Percentiles rank a stretch among this genome's conserved stretches.
Conservation (phyloP, 1,140 invertebrate genomes). For the Druon quercuslanigerum region DNA sequence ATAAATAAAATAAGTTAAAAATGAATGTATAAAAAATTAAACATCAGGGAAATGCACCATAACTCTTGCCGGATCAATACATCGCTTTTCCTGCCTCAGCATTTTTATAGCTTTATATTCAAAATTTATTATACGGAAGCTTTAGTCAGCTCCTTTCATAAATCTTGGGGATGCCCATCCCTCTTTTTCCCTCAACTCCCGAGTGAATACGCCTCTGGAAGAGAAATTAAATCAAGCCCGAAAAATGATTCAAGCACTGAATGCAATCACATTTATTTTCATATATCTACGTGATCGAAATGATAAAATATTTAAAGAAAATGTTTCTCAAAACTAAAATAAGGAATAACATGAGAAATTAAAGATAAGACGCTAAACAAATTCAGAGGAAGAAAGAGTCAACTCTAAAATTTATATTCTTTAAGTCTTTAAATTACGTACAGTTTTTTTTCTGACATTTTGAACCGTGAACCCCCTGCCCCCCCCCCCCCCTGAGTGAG, state of each 20-base stretch:
- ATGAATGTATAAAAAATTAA: too few relatives aligned
- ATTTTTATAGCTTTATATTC: constrained; percentile 13
- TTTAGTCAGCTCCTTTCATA: constrained; percentile 16
- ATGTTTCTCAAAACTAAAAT: neutral
- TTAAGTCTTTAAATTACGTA: too few relatives aligned
- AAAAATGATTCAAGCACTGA: constrained; percentile 11
- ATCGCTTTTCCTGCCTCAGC: neutral
- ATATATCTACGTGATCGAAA: neutral
- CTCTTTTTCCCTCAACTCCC: constrained; percentile 2
- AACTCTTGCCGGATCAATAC: too few relatives aligned
- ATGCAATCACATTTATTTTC: neutral
- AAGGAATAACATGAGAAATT: neutral
- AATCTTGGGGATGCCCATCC: constrained; percentile 16
- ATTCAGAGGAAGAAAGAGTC: too few relatives aligned
- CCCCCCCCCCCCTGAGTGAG: too few relatives aligned
- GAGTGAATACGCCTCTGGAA: constrained; percentile 5
- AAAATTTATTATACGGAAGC: constrained; percentile 18
- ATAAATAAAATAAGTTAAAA: too few relatives aligned
- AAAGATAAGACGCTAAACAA: neutral
- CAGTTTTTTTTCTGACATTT: too few relatives aligned
- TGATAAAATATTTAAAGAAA: neutral
- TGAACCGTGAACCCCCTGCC: too few relatives aligned
- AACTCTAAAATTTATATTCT: too few relatives aligned
- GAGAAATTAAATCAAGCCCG: constrained; percentile 17
- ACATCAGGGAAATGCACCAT: too few relatives aligned